Percentiles rank a stretch among this genome's conserved stretches.
Evolutionary conservation across 2,113 vertebrate species (phyloP).

Genomic region (Neopipo cinnamomea): DNA sequence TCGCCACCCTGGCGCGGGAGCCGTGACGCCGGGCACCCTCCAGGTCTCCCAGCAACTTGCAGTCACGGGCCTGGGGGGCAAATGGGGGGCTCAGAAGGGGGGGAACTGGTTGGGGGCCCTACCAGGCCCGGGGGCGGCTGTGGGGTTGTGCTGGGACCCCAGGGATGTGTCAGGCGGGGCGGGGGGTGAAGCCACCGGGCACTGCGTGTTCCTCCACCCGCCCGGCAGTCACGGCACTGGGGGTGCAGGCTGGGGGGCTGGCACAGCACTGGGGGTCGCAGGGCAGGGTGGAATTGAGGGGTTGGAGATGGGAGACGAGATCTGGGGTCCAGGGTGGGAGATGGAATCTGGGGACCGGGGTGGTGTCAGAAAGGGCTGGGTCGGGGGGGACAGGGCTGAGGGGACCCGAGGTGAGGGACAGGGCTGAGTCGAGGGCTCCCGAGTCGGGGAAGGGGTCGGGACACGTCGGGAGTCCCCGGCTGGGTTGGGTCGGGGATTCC

Average conservation of each 20-base stretch:
- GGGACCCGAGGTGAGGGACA: background rate
- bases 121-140: accelerated
- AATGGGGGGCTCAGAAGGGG: background rate
- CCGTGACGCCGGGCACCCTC: background rate
- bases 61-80: constrained; percentile 22
- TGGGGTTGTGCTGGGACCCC: background rate
- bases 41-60: constrained; percentile 3
- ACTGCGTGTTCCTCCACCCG: accelerated
- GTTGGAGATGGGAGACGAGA: too few species aligned
- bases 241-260: background rate
- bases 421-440: background rate
- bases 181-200: background rate
- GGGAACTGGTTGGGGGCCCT: accelerated
- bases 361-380: background rate
- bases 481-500: background rate
- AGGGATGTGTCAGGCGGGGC: accelerated
- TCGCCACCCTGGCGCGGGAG: background rate
- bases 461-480: background rate
- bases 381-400: background rate
- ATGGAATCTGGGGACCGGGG: too few species aligned
- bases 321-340: background rate
- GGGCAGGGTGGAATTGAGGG: background rate
- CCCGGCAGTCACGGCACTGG: background rate
- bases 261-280: background rate
- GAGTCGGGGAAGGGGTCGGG: background rate